A percentile compares a stretch with the other conserved stretches of the same genome.
phyloP scores from a whole-genome alignment of 1,140 invertebrate species.

The silkworm (Bombyx mori) region ASM3026992v2 NC_085115.1:6942501-6943000 shows the following conservation, averaged over 20 bases:
- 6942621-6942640: background rate
- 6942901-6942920: slow-evolving; percentile 1
- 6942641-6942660: too few species aligned
- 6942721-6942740: too few species aligned
- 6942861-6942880: background rate
- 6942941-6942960: slow-evolving; percentile 9
- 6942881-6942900: slow-evolving; percentile 7
- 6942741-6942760: too few species aligned
- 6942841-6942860: slow-evolving; percentile 8
- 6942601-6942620: background rate
- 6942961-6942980: slow-evolving; percentile 13
- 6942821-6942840: too few species aligned
- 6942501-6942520: slow-evolving; percentile 11
- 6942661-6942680: too few species aligned
- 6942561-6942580: slow-evolving; percentile 1
- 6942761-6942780: too few species aligned
- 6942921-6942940: slow-evolving; percentile 7
- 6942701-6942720: too few species aligned
- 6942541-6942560: slow-evolving; percentile 22
- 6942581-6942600: background rate
- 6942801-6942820: too few species aligned
- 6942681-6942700: too few species aligned
- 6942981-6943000: background rate
- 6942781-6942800: too few species aligned
- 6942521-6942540: background rate